phyloP scores from a whole-genome alignment of 2,113 vertebrate genomes.

The Lichenostomus cassidix region DNA sequence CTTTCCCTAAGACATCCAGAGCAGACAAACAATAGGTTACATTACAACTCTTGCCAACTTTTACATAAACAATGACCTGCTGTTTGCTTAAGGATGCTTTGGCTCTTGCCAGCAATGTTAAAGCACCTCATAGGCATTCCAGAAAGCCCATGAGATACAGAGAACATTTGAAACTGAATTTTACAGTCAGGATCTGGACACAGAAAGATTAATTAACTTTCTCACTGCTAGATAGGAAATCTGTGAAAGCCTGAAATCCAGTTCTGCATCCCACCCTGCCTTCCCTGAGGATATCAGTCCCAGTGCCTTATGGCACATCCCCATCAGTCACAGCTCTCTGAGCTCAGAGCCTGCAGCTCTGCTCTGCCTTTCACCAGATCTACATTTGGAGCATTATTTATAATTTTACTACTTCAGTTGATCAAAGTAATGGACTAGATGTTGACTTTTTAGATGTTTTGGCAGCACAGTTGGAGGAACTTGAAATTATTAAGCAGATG shows the following conservation, averaged over 20 bases:
- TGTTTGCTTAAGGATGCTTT: not conserved
- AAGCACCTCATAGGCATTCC: not conserved
- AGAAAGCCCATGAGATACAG: not conserved
- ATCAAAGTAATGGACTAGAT: constrained; percentile 22
- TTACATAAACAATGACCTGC: not conserved
- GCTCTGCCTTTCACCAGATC: not conserved
- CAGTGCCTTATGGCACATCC: not conserved
- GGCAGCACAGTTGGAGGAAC: constrained; percentile 34
- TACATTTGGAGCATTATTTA: not conserved
- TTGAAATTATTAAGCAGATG: constrained; percentile 73
- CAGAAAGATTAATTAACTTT: not conserved
- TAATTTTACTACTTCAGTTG: not conserved
- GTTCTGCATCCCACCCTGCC: not conserved
- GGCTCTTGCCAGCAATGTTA: not conserved
- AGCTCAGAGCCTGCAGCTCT: not conserved
- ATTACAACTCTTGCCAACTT: not conserved
- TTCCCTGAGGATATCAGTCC: not conserved
- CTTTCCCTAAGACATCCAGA: not conserved
- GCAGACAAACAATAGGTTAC: not conserved
- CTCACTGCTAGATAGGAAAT: not conserved
- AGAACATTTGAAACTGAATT: not conserved
- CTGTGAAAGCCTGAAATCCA: not conserved
- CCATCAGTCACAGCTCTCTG: fast-evolving
- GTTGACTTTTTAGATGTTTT: constrained; percentile 23
- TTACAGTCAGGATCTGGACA: not conserved